These are phyloP conservation scores for Eutrigla gurnardus DNA, from an alignment of 2,797 vertebrate species.

Conservation along the genomic window DNA sequence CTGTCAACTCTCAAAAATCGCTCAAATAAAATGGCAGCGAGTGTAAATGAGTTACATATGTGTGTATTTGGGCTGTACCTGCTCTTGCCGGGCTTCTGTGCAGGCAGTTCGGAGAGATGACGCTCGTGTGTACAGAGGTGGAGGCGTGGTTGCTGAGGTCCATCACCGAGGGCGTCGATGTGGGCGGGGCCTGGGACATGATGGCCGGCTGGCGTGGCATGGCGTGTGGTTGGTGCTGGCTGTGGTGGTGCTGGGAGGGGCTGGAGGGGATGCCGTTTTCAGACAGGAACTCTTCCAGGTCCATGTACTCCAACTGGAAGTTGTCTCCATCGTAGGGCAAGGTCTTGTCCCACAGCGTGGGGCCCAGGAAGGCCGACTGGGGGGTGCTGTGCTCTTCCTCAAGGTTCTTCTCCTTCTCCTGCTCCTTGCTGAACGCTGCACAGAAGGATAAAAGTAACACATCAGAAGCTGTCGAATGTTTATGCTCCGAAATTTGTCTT, in stretches of 20 bases:
- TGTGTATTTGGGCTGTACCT: constrained; percentile 26
- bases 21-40: no score
- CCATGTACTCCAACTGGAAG: constrained; percentile 98
- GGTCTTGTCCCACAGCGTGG: constrained; percentile 97
- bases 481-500: no score
- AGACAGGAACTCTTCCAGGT: constrained; percentile 94
- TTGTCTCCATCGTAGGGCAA: constrained; percentile 93
- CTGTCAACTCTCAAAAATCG: neutral
- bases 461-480: neutral
- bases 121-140: constrained; percentile 84
- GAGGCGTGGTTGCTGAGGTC: constrained; percentile 92
- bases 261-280: constrained; percentile 94
- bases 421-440: constrained; percentile 84
- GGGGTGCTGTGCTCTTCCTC: constrained; percentile 88
- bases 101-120: constrained; percentile 86
- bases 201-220: constrained; percentile 60
- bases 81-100: constrained; percentile 87
- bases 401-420: constrained; percentile 93
- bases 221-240: constrained; percentile 78
- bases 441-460: neutral
- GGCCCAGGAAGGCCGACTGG: constrained; percentile 95
- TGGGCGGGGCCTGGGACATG: constrained; percentile 55
- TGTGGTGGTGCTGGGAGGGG: constrained; percentile 85
- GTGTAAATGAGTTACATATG: neutral
- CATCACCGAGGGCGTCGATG: constrained; percentile 84